Evolutionary conservation across 2,888 invertebrate species (phyloP).

Genomic region (Mythimna impura): DNA sequence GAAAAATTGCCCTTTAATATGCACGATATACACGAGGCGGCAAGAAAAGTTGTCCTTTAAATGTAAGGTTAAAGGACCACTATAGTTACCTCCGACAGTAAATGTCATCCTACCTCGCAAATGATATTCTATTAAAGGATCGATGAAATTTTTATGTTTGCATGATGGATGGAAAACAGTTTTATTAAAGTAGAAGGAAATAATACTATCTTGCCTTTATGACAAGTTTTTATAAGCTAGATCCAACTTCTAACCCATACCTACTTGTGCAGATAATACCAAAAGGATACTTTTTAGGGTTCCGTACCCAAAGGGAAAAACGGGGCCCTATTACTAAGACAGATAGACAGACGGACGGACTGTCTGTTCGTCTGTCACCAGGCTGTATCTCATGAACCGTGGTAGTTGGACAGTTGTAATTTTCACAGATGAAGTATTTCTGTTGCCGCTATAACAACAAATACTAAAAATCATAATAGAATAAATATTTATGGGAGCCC

Average conservation of each 20-base stretch:
- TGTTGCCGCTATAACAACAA: too few species aligned
- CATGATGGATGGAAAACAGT: conserved; percentile 6
- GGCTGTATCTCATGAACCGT: too few species aligned
- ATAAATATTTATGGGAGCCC: too few species aligned
- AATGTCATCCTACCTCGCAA: conserved; percentile 48
- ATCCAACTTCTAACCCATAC: not conserved
- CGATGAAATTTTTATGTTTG: conserved; percentile 26
- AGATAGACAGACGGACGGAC: too few species aligned
- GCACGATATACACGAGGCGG: conserved; percentile 20
- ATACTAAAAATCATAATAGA: too few species aligned
- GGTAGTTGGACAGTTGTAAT: too few species aligned
- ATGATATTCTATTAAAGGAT: conserved; percentile 41
- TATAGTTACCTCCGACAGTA: conserved; percentile 45
- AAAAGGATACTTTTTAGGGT: not conserved
- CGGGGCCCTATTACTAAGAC: too few species aligned
- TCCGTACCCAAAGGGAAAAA: too few species aligned
- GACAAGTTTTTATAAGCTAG: not conserved
- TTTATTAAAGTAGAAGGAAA: conserved; percentile 2
- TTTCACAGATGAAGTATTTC: too few species aligned
- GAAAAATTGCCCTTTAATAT: conserved; percentile 4
- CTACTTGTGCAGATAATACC: not conserved
- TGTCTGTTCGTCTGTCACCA: too few species aligned
- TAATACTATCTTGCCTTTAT: not conserved
- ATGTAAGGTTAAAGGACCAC: conserved; percentile 44
- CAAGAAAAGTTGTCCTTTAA: too few species aligned